Conservation (phyloP, 92 coral and sea anemone species). For the Phenganax marumi region DNA sequence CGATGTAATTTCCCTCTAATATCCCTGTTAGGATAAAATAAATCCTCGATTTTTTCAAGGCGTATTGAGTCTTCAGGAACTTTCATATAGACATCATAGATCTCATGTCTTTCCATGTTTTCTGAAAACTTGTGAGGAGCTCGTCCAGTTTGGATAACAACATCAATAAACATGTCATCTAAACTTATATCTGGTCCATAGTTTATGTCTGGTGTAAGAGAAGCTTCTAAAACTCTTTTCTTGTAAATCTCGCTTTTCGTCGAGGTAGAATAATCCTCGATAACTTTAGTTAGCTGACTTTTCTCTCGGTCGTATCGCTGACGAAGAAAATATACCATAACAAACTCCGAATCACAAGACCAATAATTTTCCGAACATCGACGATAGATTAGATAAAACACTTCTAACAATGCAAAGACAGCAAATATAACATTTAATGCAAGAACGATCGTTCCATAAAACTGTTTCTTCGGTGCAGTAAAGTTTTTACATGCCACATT, state of each 20-base stretch:
- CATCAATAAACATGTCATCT: constrained; percentile 50
- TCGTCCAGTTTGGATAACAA: constrained; percentile 49
- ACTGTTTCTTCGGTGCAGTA: constrained; percentile 10
- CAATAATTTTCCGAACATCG: background rate
- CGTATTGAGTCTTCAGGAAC: constrained; percentile 24
- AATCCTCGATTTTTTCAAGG: constrained; percentile 38
- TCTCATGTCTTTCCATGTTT: background rate
- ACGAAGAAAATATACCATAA: too few species aligned
- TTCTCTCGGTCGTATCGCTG: constrained; percentile 5
- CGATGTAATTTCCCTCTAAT: background rate
- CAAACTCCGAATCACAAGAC: constrained; percentile 33
- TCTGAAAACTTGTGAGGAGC: background rate
- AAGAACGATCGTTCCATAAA: background rate
- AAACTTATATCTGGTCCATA: background rate
- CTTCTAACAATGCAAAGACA: constrained; percentile 10
- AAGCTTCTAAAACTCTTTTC: background rate
- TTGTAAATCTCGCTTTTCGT: background rate
- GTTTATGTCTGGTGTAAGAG: background rate
- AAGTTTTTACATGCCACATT: constrained; percentile 15
- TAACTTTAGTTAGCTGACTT: too few species aligned
- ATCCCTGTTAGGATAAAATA: constrained; percentile 20
- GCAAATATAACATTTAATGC: constrained; percentile 27
- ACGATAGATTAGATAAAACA: constrained; percentile 4
- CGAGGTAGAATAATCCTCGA: too few species aligned
- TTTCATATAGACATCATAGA: background rate